A percentile compares a stretch with the other conserved stretches of the same genome.
Conservation (phyloP, 2,113 vertebrate genomes). For the Nyctereutes procyonoides region DNA sequence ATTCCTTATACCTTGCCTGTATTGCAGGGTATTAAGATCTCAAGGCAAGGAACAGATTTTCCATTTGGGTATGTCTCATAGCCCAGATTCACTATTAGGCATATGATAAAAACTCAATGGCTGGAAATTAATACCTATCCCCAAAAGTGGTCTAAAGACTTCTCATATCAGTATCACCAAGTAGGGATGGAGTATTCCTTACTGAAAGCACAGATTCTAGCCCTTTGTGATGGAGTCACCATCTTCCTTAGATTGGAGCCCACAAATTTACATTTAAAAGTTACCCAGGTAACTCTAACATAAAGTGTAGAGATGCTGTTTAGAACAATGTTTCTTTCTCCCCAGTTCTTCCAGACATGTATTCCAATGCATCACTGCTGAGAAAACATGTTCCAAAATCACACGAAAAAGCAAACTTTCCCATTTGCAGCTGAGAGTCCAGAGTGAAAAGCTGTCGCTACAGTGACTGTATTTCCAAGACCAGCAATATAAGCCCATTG, state of each 20-base stretch:
- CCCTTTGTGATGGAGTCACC: neutral
- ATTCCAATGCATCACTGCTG: neutral
- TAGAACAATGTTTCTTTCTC: neutral
- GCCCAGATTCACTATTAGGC: neutral
- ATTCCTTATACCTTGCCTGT: neutral
- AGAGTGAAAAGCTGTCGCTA: neutral
- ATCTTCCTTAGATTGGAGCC: neutral
- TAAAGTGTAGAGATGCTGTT: neutral
- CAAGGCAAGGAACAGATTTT: neutral
- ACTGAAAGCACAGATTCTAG: neutral
- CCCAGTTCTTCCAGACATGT: neutral
- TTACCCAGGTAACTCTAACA: neutral
- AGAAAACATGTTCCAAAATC: neutral
- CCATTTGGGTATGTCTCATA: neutral
- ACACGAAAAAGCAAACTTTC: neutral
- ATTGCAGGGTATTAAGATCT: neutral
- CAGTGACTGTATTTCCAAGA: neutral
- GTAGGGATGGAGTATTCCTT: neutral
- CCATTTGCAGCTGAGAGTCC: neutral
- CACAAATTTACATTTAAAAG: neutral
- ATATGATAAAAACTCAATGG: neutral
- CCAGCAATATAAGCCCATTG: neutral
- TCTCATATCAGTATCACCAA: neutral
- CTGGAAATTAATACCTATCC: neutral
- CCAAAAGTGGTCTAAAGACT: neutral